Evolutionary conservation across 2,888 invertebrate genomes (phyloP).

Genomic region (Rhagium mordax): DNA sequence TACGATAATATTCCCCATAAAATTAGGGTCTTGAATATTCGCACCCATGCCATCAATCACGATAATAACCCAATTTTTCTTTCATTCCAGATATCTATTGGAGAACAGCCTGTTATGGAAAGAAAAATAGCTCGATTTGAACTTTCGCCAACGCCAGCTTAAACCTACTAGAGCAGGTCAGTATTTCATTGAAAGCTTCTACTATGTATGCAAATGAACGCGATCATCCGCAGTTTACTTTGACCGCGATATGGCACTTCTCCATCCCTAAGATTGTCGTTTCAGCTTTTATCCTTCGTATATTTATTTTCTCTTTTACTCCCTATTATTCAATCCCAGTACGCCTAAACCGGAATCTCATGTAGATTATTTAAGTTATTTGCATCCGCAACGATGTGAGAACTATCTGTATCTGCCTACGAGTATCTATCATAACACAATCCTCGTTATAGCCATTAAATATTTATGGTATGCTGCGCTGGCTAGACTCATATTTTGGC

Average conservation of each 20-base stretch:
- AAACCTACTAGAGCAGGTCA: constrained; percentile 31
- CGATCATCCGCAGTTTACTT: not conserved
- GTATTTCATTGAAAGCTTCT: constrained; percentile 14
- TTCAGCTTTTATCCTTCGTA: constrained; percentile 11
- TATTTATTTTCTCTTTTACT: not conserved
- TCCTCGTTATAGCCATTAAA: not conserved
- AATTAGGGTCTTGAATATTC: too few relatives aligned
- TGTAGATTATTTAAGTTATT: not conserved
- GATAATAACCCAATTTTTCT: not conserved
- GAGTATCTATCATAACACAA: not conserved
- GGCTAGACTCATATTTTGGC: not conserved
- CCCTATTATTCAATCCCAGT: constrained; percentile 8
- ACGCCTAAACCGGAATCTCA: not conserved
- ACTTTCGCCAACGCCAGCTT: not conserved
- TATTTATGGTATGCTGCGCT: not conserved
- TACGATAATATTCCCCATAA: too few relatives aligned
- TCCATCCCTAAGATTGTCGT: constrained; percentile 1
- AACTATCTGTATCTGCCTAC: not conserved
- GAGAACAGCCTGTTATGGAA: constrained; percentile 2
- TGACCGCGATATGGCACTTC: constrained; percentile 15
- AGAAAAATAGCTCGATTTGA: not conserved
- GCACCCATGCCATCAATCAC: not conserved
- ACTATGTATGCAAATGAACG: constrained; percentile 27
- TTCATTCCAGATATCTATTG: not conserved
- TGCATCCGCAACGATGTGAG: not conserved